Percentiles rank a stretch among this genome's conserved stretches.
Evolutionary conservation across 2,113 vertebrate genomes (phyloP).

Genomic region (Australoheros scitulus): DNA sequence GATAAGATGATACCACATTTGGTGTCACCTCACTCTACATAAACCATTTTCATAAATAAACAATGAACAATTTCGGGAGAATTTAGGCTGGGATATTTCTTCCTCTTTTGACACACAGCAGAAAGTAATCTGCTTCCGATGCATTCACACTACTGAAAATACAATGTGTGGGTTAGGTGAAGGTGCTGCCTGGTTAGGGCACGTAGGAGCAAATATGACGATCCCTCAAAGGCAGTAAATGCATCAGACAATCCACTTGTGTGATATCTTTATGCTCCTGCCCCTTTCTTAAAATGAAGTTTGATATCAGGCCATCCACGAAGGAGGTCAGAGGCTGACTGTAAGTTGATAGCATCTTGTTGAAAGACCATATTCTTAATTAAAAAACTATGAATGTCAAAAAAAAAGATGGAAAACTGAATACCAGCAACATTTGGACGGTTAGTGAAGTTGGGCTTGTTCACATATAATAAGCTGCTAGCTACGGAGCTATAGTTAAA

Average conservation of each 20-base stretch:
- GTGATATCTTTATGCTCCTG: not conserved
- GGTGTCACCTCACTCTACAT: not conserved
- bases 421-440: too few species aligned
- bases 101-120: not conserved
- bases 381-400: too few species aligned
- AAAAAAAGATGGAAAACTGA: too few species aligned
- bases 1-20: not conserved
- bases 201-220: not conserved
- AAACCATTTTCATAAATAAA: not conserved
- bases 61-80: not conserved
- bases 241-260: not conserved
- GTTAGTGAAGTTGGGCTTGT: too few species aligned
- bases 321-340: too few species aligned
- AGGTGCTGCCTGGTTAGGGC: not conserved
- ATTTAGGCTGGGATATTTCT: not conserved
- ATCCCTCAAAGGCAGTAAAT: not conserved
- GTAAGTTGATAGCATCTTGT: too few species aligned
- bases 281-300: too few species aligned
- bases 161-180: not conserved
- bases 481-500: too few species aligned
- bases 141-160: not conserved
- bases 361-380: too few species aligned
- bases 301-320: not conserved
- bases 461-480: too few species aligned
- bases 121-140: not conserved